Evolutionary conservation across 2,797 vertebrate species (phyloP).

Genomic region (Mormyrus hasselquistii): DNA sequence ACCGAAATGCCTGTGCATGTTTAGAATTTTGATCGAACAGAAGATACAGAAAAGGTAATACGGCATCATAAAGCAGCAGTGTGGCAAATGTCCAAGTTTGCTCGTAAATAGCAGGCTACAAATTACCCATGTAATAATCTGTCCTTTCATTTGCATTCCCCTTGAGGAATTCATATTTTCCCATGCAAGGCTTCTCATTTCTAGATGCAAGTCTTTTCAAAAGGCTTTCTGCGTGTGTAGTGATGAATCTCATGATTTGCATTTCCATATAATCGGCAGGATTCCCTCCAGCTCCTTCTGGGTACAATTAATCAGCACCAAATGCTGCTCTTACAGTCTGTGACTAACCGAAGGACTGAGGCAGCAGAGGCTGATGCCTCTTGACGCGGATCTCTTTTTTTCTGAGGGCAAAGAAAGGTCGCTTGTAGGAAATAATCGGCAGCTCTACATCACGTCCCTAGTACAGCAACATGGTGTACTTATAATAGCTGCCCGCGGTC

Average conservation of each 20-base stretch:
- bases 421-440: background rate
- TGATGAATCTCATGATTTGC: background rate
- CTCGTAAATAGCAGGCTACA: background rate
- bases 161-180: background rate
- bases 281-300: background rate
- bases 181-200: background rate
- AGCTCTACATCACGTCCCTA: background rate
- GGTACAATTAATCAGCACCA: background rate
- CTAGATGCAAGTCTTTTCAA: background rate
- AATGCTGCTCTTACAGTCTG: background rate
- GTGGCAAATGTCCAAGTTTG: background rate
- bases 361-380: conserved; percentile 4
- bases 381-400: background rate
- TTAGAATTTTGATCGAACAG: background rate
- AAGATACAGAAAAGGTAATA: background rate
- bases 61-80: background rate
- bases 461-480: background rate
- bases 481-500: background rate
- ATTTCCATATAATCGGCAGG: conserved; percentile 11
- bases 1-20: background rate
- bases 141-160: conserved; percentile 3
- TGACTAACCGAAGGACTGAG: background rate
- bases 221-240: background rate
- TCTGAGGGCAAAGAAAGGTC: background rate
- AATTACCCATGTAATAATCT: background rate